phyloP scores from a whole-genome alignment of 2,888 invertebrate species.

The Strigamia maritima region DNA sequence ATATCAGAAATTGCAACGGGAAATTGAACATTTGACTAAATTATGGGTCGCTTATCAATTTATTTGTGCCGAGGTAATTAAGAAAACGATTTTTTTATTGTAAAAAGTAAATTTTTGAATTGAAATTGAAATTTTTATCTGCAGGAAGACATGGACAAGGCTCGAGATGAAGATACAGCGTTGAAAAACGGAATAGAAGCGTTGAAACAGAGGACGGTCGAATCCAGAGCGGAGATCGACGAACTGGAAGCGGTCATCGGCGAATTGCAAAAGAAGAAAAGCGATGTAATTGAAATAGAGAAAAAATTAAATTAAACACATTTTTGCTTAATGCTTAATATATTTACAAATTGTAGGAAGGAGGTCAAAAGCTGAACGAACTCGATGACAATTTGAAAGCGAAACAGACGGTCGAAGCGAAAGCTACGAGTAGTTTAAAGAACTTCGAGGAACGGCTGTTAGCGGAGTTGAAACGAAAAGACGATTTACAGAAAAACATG shows the following conservation, averaged over 20 bases:
- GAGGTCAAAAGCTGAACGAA: too few relatives aligned
- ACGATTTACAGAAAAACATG: slow-evolving; percentile 64
- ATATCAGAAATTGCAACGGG: slow-evolving; percentile 77
- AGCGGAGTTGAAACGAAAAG: slow-evolving; percentile 66
- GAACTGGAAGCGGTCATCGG: slow-evolving; percentile 61
- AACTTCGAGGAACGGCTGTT: slow-evolving; percentile 65
- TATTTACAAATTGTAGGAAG: too few relatives aligned
- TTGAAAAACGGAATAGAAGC: slow-evolving; percentile 61
- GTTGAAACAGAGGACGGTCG: slow-evolving; percentile 58
- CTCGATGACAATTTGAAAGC: slow-evolving; percentile 57
- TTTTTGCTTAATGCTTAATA: too few relatives aligned
- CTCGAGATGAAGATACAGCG: slow-evolving; percentile 48
- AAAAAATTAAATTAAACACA: slow-evolving; percentile 12
- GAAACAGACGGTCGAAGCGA: slow-evolving; percentile 66
- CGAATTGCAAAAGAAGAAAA: slow-evolving; percentile 61
- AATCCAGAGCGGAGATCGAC: slow-evolving; percentile 58
- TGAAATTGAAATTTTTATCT: too few relatives aligned
- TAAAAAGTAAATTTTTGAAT: slow-evolving; percentile 14
- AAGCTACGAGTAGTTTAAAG: slow-evolving; percentile 62
- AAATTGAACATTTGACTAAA: slow-evolving; percentile 75
- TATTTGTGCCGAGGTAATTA: slow-evolving; percentile 56
- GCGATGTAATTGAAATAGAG: slow-evolving; percentile 57
- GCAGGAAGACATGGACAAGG: slow-evolving; percentile 44
- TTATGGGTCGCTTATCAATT: slow-evolving; percentile 72
- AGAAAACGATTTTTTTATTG: background rate